Evolutionary conservation across 2,888 invertebrate species (phyloP).

Genomic region (Cerastis leucographa): DNA sequence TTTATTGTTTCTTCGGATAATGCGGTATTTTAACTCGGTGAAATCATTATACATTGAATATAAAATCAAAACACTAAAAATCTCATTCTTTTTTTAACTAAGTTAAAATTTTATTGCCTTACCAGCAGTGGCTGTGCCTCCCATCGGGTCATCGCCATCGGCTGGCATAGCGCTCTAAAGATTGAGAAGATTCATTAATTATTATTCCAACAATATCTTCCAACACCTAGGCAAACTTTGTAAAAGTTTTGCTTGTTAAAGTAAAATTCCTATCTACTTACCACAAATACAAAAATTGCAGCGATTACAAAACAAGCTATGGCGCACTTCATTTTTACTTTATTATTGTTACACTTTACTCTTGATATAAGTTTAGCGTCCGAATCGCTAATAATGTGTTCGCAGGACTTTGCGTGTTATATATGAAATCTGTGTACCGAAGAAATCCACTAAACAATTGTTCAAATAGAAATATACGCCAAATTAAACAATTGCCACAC

Average conservation of each 20-base stretch:
- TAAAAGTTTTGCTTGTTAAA: background rate
- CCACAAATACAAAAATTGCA: slow-evolving; percentile 49
- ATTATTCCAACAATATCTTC: too few species aligned
- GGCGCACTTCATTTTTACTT: slow-evolving; percentile 57
- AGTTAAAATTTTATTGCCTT: slow-evolving; percentile 2
- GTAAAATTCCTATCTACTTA: slow-evolving; percentile 46
- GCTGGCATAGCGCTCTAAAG: slow-evolving; percentile 43
- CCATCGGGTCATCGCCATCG: background rate
- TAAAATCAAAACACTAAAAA: background rate
- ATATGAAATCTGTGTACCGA: slow-evolving; percentile 37
- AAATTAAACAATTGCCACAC: slow-evolving; percentile 50
- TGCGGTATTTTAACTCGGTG: background rate
- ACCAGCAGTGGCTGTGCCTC: background rate
- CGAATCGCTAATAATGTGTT: slow-evolving; percentile 35
- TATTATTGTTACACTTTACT: background rate
- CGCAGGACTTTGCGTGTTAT: slow-evolving; percentile 36
- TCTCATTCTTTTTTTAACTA: background rate
- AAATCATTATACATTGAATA: background rate
- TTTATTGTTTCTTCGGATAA: background rate
- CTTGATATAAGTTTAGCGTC: slow-evolving; percentile 8
- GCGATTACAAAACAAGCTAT: slow-evolving; percentile 40
- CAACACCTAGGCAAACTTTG: background rate
- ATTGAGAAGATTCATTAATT: background rate
- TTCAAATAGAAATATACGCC: slow-evolving; percentile 31
- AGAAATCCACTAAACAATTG: slow-evolving; percentile 27